Base-by-base conservation (phyloP, 2,888 invertebrate genomes). In the Agriopis marginaria region DNA sequence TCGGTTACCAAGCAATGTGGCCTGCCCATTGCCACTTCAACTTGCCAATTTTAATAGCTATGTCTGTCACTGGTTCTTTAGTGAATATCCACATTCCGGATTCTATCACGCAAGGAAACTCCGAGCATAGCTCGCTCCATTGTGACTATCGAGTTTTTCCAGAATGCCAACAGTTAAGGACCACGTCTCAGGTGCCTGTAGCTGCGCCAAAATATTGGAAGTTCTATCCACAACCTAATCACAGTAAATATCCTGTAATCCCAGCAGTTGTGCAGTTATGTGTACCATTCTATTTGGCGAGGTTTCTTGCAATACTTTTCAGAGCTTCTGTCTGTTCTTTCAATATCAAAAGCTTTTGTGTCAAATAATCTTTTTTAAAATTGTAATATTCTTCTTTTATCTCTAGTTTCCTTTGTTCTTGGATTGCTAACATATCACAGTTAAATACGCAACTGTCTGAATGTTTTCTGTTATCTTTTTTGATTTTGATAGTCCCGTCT, bases 271-370 rank as follows among this genome's bases (percentile, higher is more conserved):
- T 32, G 14, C 7, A 17, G 12, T 53, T 10, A 32, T 6, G 7
- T 23, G 17, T 23, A 4, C 1, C 39, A n/a, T 5, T 5, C 12
- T 58, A 86, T 70, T 85, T 84, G 58, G 84, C 77, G n/a, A 92
- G 83, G 78, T 89, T 89, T 73, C 82, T 88, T 54, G 93, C 93
- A 77, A 93, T 93, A 75, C 79, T 84, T 79, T 90, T 90, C 11
- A 93, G 78, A n/a, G 93, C 93, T 73, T 92, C 92, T 5, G 90
- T 90, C 73, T 93, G 93, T 76, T 91, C 91, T 71, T 87, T 91
- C 70, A 93, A 78, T 49, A 92, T 61, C 73, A 87, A 82, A 62
- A 93, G 79, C 73, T 93, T 93, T 72, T 93, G 89, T 70, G 78
- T 88, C 47, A 93, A 84, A 81, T 93, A 93, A 70, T 92, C 90